Evolutionary conservation across 1,140 invertebrate genomes (phyloP), one percentile per base, ranked within the genome.

Genomic region (Hesperophylax magnus): DNA sequence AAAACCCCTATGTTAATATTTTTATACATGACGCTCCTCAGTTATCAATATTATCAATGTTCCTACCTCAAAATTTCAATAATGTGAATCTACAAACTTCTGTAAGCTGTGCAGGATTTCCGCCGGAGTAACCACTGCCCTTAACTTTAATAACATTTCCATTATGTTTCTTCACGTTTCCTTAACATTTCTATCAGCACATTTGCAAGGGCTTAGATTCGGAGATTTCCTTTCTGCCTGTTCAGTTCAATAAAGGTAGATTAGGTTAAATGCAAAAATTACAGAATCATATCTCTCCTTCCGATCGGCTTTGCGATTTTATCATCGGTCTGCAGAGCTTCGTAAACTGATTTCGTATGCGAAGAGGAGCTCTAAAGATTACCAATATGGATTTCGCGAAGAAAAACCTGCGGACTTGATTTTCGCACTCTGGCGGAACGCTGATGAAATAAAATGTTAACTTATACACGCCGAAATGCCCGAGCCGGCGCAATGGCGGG

Each of bases 171-270:
- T 47, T 47, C 39, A 47, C 39, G 39, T 47, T 47, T 47, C 11
- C 39, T 47, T 47, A 9, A 47, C 39, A 47, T 47, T 47, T 47
- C 39, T 47, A 47, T 47, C 39, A 47, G 39, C 56, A 58, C 20
- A 18, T 58, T 58, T 22, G 20, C 56, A 58, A 58, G 20, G 56
- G 56, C 56, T 58, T 58, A 58, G n/a, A 58, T n/a, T 58, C 11
- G 56, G n/a, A 7, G n/a, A 58, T 58, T 58, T 58, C 18, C 15
- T 65, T 65, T 65, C 61, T 65, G 61, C 61, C 24, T 22, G 18
- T 24, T 65, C 61, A 65, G 61, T 65, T 65, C 61, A 24, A 65
- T 65, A 24, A 65, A 65, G 24, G 61, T 5, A 65, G 61, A 65
- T 65, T 65, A 65, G 61, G 24, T 5, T 24, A 24, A 65, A 65